phyloP scores from a whole-genome alignment of 2,113 vertebrate species.

The Eublepharis macularius region DNA sequence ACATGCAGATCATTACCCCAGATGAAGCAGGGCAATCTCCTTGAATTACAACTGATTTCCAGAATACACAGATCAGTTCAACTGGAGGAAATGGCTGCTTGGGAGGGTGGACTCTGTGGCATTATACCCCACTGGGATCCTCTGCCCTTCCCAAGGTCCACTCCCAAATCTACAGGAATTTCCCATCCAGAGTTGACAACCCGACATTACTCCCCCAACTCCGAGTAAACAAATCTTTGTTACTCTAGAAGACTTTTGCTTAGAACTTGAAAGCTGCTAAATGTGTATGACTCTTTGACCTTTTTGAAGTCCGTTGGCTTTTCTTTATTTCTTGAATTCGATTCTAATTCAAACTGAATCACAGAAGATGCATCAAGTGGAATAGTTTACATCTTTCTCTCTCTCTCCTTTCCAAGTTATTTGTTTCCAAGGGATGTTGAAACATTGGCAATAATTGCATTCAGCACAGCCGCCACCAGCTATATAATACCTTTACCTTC shows the following conservation, averaged over 20 bases:
- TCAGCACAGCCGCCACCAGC: conserved; percentile 57
- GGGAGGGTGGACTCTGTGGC: too few relatives aligned
- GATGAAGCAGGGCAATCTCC: too few relatives aligned
- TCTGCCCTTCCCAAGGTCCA: too few relatives aligned
- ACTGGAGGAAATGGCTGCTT: too few relatives aligned
- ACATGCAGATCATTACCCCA: too few relatives aligned
- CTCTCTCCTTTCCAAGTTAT: conserved; percentile 46
- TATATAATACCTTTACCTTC: conserved; percentile 74
- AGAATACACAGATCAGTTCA: too few relatives aligned
- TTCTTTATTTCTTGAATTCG: conserved; percentile 72
- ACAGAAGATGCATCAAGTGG: conserved; percentile 67
- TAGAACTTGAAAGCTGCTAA: not conserved
- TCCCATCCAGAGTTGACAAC: too few relatives aligned
- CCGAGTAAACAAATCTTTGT: not conserved
- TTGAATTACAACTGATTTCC: too few relatives aligned
- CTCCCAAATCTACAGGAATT: too few relatives aligned
- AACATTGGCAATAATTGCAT: conserved; percentile 55
- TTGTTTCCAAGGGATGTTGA: conserved; percentile 67
- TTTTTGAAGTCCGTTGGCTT: conserved; percentile 24
- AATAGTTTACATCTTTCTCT: conserved; percentile 71
- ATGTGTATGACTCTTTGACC: not conserved
- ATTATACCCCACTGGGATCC: too few relatives aligned
- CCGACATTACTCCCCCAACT: too few relatives aligned
- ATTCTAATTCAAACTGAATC: conserved; percentile 72
- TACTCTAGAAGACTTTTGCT: not conserved